Evolutionary conservation across 2,888 invertebrate species (phyloP).

Genomic region (Patella caerulea): DNA sequence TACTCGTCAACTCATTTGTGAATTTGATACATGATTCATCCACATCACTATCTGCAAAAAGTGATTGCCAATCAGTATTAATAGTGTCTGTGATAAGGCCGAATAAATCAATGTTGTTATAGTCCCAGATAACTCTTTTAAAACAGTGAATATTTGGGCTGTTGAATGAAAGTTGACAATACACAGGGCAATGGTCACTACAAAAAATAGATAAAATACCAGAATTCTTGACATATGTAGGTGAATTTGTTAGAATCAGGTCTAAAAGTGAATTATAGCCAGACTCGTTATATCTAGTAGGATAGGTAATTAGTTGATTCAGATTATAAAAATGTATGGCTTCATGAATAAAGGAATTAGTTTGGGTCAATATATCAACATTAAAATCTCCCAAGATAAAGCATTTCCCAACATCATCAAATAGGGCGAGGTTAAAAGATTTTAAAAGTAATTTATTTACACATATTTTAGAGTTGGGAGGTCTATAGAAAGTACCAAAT

Average conservation of each 20-base stretch:
- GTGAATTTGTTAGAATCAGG: neutral
- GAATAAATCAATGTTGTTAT: neutral
- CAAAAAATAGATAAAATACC: neutral
- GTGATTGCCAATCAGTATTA: neutral
- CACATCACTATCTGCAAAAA: neutral
- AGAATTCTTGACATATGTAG: neutral
- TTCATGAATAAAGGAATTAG: conserved; percentile 8
- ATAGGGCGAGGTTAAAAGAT: neutral
- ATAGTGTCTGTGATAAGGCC: neutral
- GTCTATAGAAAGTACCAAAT: conserved; percentile 2
- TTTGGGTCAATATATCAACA: neutral
- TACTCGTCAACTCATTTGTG: neutral
- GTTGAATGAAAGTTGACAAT: neutral
- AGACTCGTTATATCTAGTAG: neutral
- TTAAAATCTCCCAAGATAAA: conserved; percentile 13
- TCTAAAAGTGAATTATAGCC: neutral
- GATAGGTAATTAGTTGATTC: neutral
- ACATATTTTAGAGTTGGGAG: neutral
- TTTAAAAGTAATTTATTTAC: neutral
- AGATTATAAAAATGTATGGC: neutral
- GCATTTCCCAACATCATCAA: neutral
- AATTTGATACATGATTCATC: neutral
- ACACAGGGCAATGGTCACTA: conserved; percentile 3
- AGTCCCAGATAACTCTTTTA: neutral
- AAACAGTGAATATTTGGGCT: neutral